These are phyloP conservation scores for Pseudomyrmex flavicornis DNA, from an alignment of 1,140 invertebrate species.

Conservation along the genomic window DNA sequence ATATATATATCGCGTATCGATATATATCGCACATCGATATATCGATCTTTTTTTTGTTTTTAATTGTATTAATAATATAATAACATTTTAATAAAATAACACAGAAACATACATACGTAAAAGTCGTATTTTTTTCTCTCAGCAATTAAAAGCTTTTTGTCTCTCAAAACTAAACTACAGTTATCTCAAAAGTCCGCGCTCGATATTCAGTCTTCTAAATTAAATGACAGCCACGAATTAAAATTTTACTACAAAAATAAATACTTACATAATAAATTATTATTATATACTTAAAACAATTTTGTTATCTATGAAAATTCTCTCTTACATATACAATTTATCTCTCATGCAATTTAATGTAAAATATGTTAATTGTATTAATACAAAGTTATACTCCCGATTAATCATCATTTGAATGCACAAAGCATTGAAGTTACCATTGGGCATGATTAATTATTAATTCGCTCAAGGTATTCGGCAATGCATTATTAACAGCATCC, in stretches of 20 bases:
- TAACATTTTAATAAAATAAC: no score
- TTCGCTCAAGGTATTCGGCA: conserved; percentile 14
- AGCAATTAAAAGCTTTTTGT: no score
- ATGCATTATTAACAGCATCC: conserved; percentile 1
- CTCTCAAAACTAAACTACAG: no score
- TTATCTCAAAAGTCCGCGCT: no score
- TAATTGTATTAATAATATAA: no score
- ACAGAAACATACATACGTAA: no score
- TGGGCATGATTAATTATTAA: conserved; percentile 37
- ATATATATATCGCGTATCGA: no score
- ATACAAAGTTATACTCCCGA: neutral
- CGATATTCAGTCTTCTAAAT: no score
- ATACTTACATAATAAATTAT: neutral
- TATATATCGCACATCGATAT: no score
- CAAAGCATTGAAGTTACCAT: conserved; percentile 25
- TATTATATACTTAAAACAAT: neutral
- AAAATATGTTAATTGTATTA: conserved; percentile 26
- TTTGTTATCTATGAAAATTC: neutral
- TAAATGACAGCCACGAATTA: neutral
- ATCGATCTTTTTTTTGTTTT: no score
- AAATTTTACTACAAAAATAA: neutral
- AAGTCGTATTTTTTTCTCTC: no score
- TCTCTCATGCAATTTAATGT: neutral
- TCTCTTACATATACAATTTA: neutral
- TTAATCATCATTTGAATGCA: conserved; percentile 26